Conservation (phyloP, 2,113 vertebrate species). For the Channa argus region DNA sequence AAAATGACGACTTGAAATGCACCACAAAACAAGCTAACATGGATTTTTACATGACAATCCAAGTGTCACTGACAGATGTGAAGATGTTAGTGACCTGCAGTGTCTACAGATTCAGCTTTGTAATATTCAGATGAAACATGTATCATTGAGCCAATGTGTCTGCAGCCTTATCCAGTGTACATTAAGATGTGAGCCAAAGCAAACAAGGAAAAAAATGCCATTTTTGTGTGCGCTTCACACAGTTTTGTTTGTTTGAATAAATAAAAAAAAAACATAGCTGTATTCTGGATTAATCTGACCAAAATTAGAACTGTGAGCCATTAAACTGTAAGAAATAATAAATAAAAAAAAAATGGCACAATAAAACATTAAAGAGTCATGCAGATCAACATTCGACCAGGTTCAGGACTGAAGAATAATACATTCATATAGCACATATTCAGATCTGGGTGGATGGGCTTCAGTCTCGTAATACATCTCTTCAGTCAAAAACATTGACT, state of each 20-base stretch:
- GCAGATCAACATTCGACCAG: conserved; percentile 55
- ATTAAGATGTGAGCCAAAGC: conserved; percentile 54
- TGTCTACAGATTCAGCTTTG: conserved; percentile 42
- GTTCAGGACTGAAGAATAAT: conserved; percentile 62
- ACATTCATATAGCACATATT: conserved; percentile 79
- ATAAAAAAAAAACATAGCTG: conserved; percentile 58
- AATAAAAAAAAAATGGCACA: conserved; percentile 42
- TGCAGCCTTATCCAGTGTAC: conserved; percentile 78
- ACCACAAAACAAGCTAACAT: conserved; percentile 38
- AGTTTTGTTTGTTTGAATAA: conserved; percentile 37
- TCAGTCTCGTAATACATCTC: conserved; percentile 58
- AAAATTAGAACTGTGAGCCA: conserved; percentile 41
- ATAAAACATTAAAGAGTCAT: conserved; percentile 57
- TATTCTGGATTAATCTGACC: conserved; percentile 31
- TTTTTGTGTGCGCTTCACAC: conserved; percentile 49
- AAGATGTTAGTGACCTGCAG: conserved; percentile 53
- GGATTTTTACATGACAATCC: conserved; percentile 29
- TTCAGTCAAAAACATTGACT: conserved; percentile 61
- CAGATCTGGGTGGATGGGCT: conserved; percentile 68
- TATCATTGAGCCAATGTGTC: conserved; percentile 48
- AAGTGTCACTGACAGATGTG: conserved; percentile 30
- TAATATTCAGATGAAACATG: conserved; percentile 35
- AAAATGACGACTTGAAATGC: conserved; percentile 46
- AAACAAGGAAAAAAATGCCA: conserved; percentile 17
- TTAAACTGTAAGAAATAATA: conserved; percentile 34